These are phyloP conservation scores for Campoletis sonorensis DNA, from an alignment of 1,140 invertebrate species.

Conservation along the genomic window DNA sequence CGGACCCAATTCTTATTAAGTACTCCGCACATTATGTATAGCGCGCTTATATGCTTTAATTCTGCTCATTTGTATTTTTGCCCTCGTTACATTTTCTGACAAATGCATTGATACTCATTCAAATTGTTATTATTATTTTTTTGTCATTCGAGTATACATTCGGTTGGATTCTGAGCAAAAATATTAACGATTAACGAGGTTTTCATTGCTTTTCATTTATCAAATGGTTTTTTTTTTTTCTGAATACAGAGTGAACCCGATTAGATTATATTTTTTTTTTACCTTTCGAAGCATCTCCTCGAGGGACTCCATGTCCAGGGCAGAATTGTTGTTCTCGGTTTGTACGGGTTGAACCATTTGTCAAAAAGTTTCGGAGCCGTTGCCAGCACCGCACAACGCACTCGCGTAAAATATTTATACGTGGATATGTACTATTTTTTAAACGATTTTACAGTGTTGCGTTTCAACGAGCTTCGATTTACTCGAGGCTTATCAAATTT, in stretches of 20 bases:
- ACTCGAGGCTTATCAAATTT: not conserved
- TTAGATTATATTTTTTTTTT: conserved; percentile 63
- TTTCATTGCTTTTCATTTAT: too few species aligned
- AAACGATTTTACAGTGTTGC: not conserved
- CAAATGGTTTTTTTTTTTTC: too few species aligned
- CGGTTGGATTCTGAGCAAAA: too few species aligned
- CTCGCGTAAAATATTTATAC: conserved; percentile 29
- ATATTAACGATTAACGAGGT: too few species aligned
- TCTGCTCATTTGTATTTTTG: conserved; percentile 25
- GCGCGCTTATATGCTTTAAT: conserved; percentile 18
- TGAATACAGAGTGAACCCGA: too few species aligned
- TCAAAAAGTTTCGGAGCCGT: conserved; percentile 48
- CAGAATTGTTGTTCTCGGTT: conserved; percentile 82
- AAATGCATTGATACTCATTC: not conserved
- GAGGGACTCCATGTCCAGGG: conserved; percentile 87
- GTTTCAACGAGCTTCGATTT: not conserved
- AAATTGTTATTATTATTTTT: not conserved
- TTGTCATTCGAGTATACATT: not conserved
- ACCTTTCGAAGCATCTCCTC: conserved; percentile 91
- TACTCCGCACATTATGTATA: conserved; percentile 18
- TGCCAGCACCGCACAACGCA: conserved; percentile 24
- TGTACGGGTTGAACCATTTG: conserved; percentile 75
- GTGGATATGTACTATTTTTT: not conserved
- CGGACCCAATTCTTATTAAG: conserved; percentile 38
- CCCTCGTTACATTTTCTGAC: conserved; percentile 20